Evolutionary conservation across 2,797 vertebrate genomes (phyloP), one percentile per base, ranked within the genome.

Genomic region (Gila robusta): DNA sequence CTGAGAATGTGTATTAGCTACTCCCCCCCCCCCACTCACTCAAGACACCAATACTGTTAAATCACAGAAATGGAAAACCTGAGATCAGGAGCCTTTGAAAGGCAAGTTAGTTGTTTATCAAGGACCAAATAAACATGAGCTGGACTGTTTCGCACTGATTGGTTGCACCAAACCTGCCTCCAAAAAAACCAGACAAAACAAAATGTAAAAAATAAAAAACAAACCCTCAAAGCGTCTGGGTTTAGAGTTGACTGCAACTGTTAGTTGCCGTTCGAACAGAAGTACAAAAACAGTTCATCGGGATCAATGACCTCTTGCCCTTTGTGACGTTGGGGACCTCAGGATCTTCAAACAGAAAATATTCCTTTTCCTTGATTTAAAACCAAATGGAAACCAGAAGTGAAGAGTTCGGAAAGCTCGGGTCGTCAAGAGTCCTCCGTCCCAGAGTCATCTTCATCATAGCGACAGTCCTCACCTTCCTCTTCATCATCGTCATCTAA

Each of bases 371-470:
- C 83, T 81, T 87, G 70, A 72, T 73, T 84, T 41, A 86, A 80
- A 59, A 72, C 19, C 66, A 71, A 80, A 76, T 52, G 5, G 59
- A 56, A 23, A 39, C 32, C 82, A 59, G 70, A 44, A 74, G 77
- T 37, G 39, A 35, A 32, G 35, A 82, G 73, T 79, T 85, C 41
- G 5, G 32, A 17, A 11, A 5, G 12, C 23, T 10, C 14, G 9
- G 47, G 94, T 98, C 97, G 98, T 90, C 81, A 82, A 72, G 97
- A 98, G 89, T 97, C 97, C 93, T 99, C 98, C 0, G 95, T 96
- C 90, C 98, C 97, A 0, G 98, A 99, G 94, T 98, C 97, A 2
- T 97, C 96, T 0, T 97, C 96, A 0, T 97, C 96, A 28, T 97
- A 97, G 76, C 96, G 97, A 0, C 96, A 97, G 41, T 94, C 96